phyloP scores from a whole-genome alignment of 2,888 invertebrate genomes.

The Chloroclystis v-ata region DNA sequence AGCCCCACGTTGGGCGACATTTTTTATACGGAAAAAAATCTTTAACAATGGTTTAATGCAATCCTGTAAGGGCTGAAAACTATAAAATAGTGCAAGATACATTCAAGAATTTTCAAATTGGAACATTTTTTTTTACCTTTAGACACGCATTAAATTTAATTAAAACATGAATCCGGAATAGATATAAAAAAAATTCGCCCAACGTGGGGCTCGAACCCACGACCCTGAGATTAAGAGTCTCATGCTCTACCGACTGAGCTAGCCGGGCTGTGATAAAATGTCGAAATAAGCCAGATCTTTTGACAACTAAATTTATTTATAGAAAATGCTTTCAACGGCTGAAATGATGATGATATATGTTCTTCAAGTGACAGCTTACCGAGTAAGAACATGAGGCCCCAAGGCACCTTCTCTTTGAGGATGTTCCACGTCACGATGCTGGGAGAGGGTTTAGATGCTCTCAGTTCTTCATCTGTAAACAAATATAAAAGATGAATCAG shows the following conservation, averaged over 20 bases:
- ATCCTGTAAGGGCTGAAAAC: too few relatives aligned
- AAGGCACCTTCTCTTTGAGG: conserved; percentile 90
- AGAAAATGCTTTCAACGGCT: background rate
- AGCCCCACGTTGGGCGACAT: conserved; percentile 79
- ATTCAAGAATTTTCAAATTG: too few relatives aligned
- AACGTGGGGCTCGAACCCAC: conserved; percentile 80
- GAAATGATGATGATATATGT: too few relatives aligned
- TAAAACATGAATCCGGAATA: background rate
- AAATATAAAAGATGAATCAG: too few relatives aligned
- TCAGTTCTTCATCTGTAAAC: conserved; percentile 71
- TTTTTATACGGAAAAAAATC: too few relatives aligned
- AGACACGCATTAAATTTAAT: too few relatives aligned
- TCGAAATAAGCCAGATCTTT: background rate
- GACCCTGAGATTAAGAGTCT: conserved; percentile 81
- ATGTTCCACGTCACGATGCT: conserved; percentile 90
- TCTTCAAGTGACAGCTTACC: too few relatives aligned
- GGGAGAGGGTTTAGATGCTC: conserved; percentile 80
- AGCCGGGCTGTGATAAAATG: conserved; percentile 51
- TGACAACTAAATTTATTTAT: background rate
- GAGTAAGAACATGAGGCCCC: conserved; percentile 92
- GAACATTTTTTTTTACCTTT: too few relatives aligned
- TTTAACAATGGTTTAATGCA: too few relatives aligned
- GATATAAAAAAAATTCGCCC: conserved; percentile 54
- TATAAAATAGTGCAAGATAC: too few relatives aligned
- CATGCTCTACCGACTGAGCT: conserved; percentile 77